Evolutionary conservation across 2,797 vertebrate genomes (phyloP).

Genomic region (Kryptolebias ocellatus): DNA sequence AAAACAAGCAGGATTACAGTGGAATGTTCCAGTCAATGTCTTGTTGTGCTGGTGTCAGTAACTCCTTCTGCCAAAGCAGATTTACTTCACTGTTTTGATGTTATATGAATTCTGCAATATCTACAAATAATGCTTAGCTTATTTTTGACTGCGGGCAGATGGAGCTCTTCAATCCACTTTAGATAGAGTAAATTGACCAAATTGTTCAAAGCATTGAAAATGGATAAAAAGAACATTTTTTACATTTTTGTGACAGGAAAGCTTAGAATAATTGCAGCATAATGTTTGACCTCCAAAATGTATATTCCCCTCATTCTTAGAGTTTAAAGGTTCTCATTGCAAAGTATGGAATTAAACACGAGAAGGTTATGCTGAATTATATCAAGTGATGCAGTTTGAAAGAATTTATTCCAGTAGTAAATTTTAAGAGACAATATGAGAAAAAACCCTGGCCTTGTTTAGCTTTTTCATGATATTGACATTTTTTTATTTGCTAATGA

Average conservation of each 20-base stretch:
- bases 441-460: too few relatives aligned
- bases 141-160: constrained; percentile 26
- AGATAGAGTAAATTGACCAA: constrained; percentile 8
- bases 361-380: too few relatives aligned
- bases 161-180: constrained; percentile 11
- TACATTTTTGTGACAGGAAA: neutral
- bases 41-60: constrained; percentile 23
- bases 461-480: too few relatives aligned
- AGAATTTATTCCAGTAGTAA: too few relatives aligned
- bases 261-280: too few relatives aligned
- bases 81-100: constrained; percentile 15
- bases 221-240: neutral
- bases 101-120: constrained; percentile 13
- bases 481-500: too few relatives aligned
- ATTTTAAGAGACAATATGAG: too few relatives aligned
- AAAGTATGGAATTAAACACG: too few relatives aligned
- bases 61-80: neutral
- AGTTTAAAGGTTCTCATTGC: too few relatives aligned
- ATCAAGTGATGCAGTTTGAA: too few relatives aligned
- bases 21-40: neutral
- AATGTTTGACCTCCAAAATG: too few relatives aligned
- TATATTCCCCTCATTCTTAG: too few relatives aligned
- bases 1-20: neutral
- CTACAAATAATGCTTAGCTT: constrained; percentile 24
- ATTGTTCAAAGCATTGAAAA: neutral